These are phyloP conservation scores for Clistopyga incitator DNA, from an alignment of 2,888 invertebrate species.

Conservation along the genomic window DNA sequence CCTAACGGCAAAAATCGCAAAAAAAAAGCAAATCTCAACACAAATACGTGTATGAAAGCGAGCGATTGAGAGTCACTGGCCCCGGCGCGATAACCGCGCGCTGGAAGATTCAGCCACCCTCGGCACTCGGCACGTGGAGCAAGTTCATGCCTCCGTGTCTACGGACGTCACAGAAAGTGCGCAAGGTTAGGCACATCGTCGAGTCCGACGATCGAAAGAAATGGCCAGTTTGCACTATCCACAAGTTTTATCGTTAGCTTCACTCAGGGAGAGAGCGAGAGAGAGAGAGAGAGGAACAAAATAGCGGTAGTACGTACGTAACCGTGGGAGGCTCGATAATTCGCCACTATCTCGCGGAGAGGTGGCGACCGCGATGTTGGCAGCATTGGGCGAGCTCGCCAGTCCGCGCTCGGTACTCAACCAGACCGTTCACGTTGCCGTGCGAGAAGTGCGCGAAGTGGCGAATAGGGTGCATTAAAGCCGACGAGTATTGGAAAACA, in stretches of 20 bases:
- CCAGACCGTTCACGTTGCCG: slow-evolving; percentile 76
- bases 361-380: slow-evolving; percentile 41
- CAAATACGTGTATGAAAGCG: no score
- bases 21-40: no score
- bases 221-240: neutral
- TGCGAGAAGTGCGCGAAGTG: slow-evolving; percentile 81
- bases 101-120: slow-evolving; percentile 24
- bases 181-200: slow-evolving; percentile 13
- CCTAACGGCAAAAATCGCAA: no score
- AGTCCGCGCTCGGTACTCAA: slow-evolving; percentile 72
- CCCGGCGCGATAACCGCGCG: slow-evolving; percentile 17
- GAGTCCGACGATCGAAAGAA: neutral
- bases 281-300: no score
- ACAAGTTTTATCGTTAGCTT: neutral
- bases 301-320: neutral
- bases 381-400: slow-evolving; percentile 60
- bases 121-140: neutral
- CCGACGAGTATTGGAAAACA: slow-evolving; percentile 17
- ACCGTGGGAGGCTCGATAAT: slow-evolving; percentile 22
- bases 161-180: neutral
- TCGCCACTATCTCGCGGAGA: slow-evolving; percentile 22
- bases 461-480: slow-evolving; percentile 58
- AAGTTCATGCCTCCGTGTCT: neutral
- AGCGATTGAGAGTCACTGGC: slow-evolving; percentile 38
- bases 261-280: no score